Conservation (phyloP, 2,113 vertebrate species). For the Engraulis encrasicolus region DNA sequence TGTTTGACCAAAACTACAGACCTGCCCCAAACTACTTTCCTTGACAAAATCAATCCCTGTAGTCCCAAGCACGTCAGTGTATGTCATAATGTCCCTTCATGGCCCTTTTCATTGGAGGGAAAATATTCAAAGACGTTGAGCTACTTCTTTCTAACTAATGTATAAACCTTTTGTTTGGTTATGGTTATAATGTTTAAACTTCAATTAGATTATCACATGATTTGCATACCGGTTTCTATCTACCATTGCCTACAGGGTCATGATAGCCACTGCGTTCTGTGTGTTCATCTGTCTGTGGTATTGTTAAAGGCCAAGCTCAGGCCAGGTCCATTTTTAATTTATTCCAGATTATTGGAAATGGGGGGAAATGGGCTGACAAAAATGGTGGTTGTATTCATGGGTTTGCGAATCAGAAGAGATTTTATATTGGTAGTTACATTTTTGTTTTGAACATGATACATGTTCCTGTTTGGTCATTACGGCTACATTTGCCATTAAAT, state of each 20-base stretch:
- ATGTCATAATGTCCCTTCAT: not conserved
- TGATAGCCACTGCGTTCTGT: too few species aligned
- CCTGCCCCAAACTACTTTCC: not conserved
- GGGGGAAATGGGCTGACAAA: too few species aligned
- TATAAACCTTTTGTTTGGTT: not conserved
- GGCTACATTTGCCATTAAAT: too few species aligned
- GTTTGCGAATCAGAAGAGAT: too few species aligned
- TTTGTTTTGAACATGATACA: not conserved
- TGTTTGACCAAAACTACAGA: conserved; percentile 31
- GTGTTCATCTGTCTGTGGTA: too few species aligned
- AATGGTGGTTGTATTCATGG: too few species aligned
- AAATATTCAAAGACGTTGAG: not conserved
- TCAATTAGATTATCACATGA: not conserved
- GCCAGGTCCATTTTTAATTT: too few species aligned
- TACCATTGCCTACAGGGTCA: too few species aligned
- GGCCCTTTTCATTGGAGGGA: not conserved
- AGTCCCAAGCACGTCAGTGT: not conserved
- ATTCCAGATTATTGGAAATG: too few species aligned
- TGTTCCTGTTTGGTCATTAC: not conserved
- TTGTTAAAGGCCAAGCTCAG: too few species aligned
- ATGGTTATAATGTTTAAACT: not conserved
- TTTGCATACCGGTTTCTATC: not conserved
- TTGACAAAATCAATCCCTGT: not conserved
- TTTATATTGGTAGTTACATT: not conserved
- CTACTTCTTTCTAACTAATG: not conserved